Evolutionary conservation across 2,113 vertebrate genomes (phyloP), one percentile per base, ranked within the genome.

Genomic region (Hemicordylus capensis): DNA sequence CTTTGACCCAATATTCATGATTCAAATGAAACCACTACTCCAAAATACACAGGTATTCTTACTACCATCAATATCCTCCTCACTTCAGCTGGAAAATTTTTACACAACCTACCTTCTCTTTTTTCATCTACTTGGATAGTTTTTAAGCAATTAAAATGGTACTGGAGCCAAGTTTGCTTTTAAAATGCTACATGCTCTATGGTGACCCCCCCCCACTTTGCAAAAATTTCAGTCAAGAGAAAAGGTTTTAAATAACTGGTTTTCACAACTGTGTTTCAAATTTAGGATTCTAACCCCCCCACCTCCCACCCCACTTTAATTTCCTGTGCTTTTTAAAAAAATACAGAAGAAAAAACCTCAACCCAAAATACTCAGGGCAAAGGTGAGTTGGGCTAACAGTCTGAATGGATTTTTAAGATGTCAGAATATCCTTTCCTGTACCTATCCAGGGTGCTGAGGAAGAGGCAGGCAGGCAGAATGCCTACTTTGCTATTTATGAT

Each of bases 341-440:
- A 24, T 20, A 8, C 2, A 24, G 24, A 51, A 24, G 11, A 4
- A 31, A 51, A 56, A 91, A n/a, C n/a, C n/a, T n/a, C n/a, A n/a
- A n/a, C n/a, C n/a, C n/a, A n/a, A n/a, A n/a, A n/a, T n/a, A n/a
- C 92, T 93, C 95, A 96, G 96, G 95, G 94, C 95, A 92, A 94
- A 95, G 93, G 93, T 77, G 94, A 93, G 84, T 90, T 67, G 88
- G 91, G 93, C 88, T 91, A 90, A 86, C 70, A 83, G 89, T 48
- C 88, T 86, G 89, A 92, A 66, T 64, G 64, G 90, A 89, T 28
- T 85, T 22, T 28, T 34, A 54, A 88, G 89, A 89, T 92, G 88
- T 90, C 89, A 87, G 77, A 87, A 69, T 61, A 86, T 85, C 90
- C 87, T 90, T 90, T 85, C 89, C 91, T 88, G 14, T 24, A 54